These are phyloP conservation scores for Brotogeris chrysoptera DNA, from an alignment of 2,797 vertebrate genomes.

Conservation along the genomic window DNA sequence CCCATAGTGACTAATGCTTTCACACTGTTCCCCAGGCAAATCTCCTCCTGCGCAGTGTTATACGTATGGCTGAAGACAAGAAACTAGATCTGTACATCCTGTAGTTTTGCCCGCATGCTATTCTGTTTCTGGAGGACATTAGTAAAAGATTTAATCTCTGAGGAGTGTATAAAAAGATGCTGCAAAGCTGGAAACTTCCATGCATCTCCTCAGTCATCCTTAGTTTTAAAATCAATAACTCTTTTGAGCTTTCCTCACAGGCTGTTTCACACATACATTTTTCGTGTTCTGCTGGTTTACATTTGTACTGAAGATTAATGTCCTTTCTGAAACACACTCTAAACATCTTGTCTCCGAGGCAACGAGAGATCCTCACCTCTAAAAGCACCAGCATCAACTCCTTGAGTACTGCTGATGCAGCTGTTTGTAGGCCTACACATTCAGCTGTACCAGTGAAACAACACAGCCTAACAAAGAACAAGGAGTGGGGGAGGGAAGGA, in stretches of 20 bases:
- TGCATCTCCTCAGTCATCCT: neutral
- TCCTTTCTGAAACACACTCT: neutral
- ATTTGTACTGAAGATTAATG: neutral
- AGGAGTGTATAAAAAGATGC: neutral
- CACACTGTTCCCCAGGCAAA: neutral
- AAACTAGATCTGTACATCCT: neutral
- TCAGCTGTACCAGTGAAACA: neutral
- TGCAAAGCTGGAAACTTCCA: neutral
- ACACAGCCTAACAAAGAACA: conserved; percentile 12
- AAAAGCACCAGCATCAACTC: neutral
- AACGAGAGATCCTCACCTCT: neutral
- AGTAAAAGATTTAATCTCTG: neutral
- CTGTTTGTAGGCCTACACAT: neutral
- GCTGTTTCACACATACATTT: neutral
- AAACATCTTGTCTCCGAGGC: neutral
- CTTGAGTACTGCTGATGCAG: neutral
- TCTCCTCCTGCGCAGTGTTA: neutral
- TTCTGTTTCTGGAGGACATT: neutral
- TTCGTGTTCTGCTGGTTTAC: neutral
- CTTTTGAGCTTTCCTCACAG: neutral
- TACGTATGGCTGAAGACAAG: neutral
- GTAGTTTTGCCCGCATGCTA: neutral
- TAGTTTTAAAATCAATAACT: neutral
- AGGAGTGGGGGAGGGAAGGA: conserved; percentile 18
- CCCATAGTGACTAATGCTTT: neutral